A percentile compares a stretch with the other conserved stretches of the same genome.
Evolutionary conservation across 2,113 vertebrate genomes (phyloP).

Genomic region (Oxygymnocypris stewartii): DNA sequence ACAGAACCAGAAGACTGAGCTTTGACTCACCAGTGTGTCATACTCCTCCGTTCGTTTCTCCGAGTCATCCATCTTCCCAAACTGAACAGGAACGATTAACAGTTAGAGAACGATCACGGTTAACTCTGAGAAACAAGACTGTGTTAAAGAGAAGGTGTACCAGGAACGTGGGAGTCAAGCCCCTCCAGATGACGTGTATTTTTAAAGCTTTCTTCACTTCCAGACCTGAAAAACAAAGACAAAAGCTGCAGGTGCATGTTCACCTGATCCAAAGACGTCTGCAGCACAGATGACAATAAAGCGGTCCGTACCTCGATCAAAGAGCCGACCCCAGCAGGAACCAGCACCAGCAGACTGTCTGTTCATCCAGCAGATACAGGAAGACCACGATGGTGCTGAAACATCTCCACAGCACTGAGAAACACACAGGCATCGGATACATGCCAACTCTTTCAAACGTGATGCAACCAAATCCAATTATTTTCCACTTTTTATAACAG

Average conservation of each 20-base stretch:
- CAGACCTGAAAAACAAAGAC: constrained; percentile 75
- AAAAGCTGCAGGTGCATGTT: too few relatives aligned
- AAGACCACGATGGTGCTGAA: constrained; percentile 98
- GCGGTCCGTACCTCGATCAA: constrained; percentile 85
- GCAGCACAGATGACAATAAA: background rate
- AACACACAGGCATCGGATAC: background rate
- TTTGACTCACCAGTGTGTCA: constrained; percentile 84
- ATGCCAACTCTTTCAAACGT: too few relatives aligned
- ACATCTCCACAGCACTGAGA: constrained; percentile 90
- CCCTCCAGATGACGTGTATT: constrained; percentile 86
- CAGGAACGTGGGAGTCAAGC: constrained; percentile 81
- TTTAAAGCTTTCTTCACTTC: constrained; percentile 98
- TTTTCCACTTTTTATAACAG: background rate
- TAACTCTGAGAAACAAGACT: background rate
- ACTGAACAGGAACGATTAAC: constrained; percentile 70
- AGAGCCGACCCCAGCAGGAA: constrained; percentile 91
- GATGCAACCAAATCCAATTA: background rate
- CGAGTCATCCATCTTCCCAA: constrained; percentile 87
- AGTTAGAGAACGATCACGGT: background rate
- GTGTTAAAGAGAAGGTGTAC: constrained; percentile 65
- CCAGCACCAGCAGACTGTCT: constrained; percentile 92
- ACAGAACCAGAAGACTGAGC: background rate
- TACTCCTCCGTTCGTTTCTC: constrained; percentile 93
- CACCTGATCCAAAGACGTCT: too few relatives aligned
- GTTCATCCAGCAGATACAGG: constrained; percentile 95